Conservation (phyloP, 2,888 invertebrate species). For the Nomada fucata region DNA sequence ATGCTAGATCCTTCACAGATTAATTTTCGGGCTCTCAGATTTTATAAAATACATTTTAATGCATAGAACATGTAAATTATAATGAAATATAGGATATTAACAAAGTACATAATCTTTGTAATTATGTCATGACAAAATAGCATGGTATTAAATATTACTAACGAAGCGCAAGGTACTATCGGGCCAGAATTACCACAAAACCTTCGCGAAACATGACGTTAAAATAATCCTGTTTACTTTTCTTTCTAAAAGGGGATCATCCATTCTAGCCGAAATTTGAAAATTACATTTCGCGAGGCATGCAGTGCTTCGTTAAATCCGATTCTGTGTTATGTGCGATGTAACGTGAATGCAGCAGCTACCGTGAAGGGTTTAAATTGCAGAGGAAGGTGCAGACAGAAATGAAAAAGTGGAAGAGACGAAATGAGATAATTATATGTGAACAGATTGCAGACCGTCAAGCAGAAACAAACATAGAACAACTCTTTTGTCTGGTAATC, state of each 20-base stretch:
- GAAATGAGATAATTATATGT: slow-evolving; percentile 34
- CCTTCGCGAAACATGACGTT: not conserved
- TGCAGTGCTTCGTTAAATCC: slow-evolving; percentile 49
- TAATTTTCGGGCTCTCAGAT: too few relatives aligned
- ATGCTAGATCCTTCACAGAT: too few relatives aligned
- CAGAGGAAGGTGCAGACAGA: slow-evolving; percentile 17
- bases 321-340: slow-evolving; percentile 42
- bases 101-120: too few relatives aligned
- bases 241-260: not conserved
- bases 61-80: too few relatives aligned
- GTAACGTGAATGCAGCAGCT: slow-evolving; percentile 19
- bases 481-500: slow-evolving; percentile 17
- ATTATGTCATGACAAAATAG: not conserved
- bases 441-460: slow-evolving; percentile 27
- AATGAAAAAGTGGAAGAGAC: slow-evolving; percentile 7
- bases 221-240: slow-evolving; percentile 34
- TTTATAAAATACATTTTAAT: too few relatives aligned
- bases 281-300: slow-evolving; percentile 46
- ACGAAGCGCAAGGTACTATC: not conserved
- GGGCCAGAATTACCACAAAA: not conserved
- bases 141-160: slow-evolving; percentile 9
- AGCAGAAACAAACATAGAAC: slow-evolving; percentile 7
- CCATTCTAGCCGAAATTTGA: slow-evolving; percentile 27
- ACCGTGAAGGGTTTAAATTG: slow-evolving; percentile 28
- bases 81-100: too few relatives aligned